These are phyloP conservation scores for Exocentrus adspersus DNA, from an alignment of 2,888 invertebrate species.

Conservation along the genomic window DNA sequence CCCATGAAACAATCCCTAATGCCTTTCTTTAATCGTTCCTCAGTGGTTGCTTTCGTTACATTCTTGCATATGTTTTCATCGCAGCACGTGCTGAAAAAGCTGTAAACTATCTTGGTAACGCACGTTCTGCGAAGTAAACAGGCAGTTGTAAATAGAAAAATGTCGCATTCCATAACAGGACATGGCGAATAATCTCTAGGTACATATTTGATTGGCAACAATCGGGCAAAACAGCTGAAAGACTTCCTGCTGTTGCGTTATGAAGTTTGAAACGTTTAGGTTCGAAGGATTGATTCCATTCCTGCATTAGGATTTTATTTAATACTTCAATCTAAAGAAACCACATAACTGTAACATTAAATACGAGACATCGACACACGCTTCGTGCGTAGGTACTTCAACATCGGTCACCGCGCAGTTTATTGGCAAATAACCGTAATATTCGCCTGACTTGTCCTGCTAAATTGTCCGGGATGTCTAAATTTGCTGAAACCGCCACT, in stretches of 20 bases:
- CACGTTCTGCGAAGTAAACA: not conserved
- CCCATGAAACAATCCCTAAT: too few relatives aligned
- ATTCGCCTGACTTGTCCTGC: constrained; percentile 5
- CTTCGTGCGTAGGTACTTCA: constrained; percentile 9
- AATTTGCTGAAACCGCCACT: constrained; percentile 32
- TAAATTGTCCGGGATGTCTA: constrained; percentile 31
- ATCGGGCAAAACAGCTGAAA: not conserved
- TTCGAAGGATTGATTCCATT: too few relatives aligned
- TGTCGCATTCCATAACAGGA: not conserved
- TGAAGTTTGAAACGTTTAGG: too few relatives aligned
- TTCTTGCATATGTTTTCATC: not conserved
- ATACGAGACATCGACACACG: not conserved
- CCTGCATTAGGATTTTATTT: too few relatives aligned
- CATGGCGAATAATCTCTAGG: not conserved
- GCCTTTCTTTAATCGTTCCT: too few relatives aligned
- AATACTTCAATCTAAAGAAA: too few relatives aligned
- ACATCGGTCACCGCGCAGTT: not conserved
- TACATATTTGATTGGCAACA: not conserved
- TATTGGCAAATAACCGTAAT: constrained; percentile 8
- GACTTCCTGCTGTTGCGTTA: too few relatives aligned
- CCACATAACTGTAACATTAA: not conserved
- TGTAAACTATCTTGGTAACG: not conserved
- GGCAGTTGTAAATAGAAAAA: not conserved
- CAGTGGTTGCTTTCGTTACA: not conserved
- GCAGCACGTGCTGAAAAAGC: not conserved